phyloP scores from a whole-genome alignment of 2,888 invertebrate genomes.

The Cremastinae sp. region DNA sequence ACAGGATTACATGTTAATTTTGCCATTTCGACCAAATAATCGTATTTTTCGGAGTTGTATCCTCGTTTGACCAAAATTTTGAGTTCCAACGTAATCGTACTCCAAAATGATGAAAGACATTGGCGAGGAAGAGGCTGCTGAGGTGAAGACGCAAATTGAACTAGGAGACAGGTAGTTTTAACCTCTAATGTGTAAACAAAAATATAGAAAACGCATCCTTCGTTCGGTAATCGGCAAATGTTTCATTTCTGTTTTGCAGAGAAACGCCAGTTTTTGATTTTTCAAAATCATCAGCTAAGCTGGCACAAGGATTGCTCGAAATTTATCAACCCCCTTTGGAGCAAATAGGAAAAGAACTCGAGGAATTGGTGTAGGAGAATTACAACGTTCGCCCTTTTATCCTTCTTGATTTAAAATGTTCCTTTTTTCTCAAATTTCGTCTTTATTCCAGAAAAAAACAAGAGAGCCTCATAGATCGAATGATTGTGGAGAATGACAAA shows the following conservation, averaged over 20 bases:
- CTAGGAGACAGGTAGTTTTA: constrained; percentile 63
- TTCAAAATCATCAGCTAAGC: constrained; percentile 69
- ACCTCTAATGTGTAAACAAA: constrained; percentile 50
- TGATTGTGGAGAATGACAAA: constrained; percentile 76
- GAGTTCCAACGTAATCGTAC: no score
- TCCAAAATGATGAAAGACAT: constrained; percentile 75
- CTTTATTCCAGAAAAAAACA: constrained; percentile 74
- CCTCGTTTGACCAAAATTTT: background rate
- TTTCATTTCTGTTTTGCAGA: constrained; percentile 41
- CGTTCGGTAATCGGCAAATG: background rate
- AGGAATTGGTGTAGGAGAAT: constrained; percentile 79
- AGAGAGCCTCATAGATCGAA: constrained; percentile 72
- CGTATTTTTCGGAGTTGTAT: background rate
- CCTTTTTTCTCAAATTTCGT: constrained; percentile 31
- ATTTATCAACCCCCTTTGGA: constrained; percentile 77
- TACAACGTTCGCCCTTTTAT: constrained; percentile 25
- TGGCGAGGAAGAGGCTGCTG: constrained; percentile 67
- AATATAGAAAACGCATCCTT: background rate
- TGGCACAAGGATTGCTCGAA: constrained; percentile 76
- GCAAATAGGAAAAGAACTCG: constrained; percentile 77
- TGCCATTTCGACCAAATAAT: constrained; percentile 6
- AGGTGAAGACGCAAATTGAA: constrained; percentile 64
- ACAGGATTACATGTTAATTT: background rate
- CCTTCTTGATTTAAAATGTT: constrained; percentile 68
- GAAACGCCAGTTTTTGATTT: constrained; percentile 62